Base-by-base conservation (phyloP, 2,797 vertebrate genomes). In the Ceryle rudis region DNA sequence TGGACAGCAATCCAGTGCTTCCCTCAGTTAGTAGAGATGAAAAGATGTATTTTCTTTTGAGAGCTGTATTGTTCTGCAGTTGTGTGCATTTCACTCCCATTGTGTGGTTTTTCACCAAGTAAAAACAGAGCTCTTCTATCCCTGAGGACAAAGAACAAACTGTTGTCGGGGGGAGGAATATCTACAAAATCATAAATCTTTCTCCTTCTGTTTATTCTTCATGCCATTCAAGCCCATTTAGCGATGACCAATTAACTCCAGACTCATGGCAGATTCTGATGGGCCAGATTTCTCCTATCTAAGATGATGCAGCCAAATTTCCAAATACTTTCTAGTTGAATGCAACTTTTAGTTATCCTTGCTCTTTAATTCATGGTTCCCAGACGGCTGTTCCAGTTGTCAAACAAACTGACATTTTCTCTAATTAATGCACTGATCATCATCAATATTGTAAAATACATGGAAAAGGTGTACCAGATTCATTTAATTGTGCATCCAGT, bases 91-190 rank as follows among this genome's bases (percentile, higher is more conserved):
- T 91, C 94, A 37, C 29, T 29, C 61, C 81, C 69, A 16, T 60
- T 86, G 71, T 75, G 52, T 13, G 44, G 42, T 64, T 71, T 87
- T 75, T 82, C 60, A 79, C 80, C 70, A 29, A 37, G 42, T 14
- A 2, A 71, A 91, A 85, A 93, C 94, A 95, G 93, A 95, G 86
- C 90, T 90, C 75, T 58, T 92, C 93, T 94, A 55, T 92, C 72
- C 92, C 72, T 2, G 21, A 86, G 79, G 51, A 96, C 92, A 95
- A 95, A 95, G 93, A 64, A 47, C 55, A 55, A 80, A 39, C 78
- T 90, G 71, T 66, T 46, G 62, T 31, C 0, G 16, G 37, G 35
- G 64, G 70, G 16, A 65, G 60, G 64, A 84, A 83, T 44, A 89
- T 41, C 51, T 37, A 64, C 73, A 57, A 42, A 75, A 81, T 31